Evolutionary conservation across 2,113 vertebrate genomes (phyloP).

Genomic region (Heterocephalus glaber): DNA sequence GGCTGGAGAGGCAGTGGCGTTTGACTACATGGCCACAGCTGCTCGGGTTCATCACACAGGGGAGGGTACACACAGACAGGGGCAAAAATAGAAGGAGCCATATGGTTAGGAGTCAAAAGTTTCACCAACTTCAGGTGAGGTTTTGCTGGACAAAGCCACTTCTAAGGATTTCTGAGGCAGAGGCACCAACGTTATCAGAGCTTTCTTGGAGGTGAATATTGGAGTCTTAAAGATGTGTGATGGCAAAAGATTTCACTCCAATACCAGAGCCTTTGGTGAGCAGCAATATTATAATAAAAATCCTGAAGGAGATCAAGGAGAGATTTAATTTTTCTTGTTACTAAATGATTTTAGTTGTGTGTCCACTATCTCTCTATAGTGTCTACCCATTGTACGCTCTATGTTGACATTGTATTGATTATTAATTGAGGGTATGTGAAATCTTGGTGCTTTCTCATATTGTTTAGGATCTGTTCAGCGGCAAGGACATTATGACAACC

Average conservation of each 20-base stretch:
- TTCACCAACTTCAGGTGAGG: background rate
- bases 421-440: background rate
- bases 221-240: background rate
- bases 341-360: background rate
- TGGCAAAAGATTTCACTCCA: background rate
- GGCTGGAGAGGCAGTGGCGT: background rate
- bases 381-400: background rate
- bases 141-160: background rate
- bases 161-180: background rate
- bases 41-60: background rate
- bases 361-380: background rate
- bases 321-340: constrained; percentile 16
- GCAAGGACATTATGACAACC: background rate
- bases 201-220: background rate
- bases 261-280: constrained; percentile 1
- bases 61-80: background rate
- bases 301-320: background rate
- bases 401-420: background rate
- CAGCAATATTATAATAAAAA: background rate
- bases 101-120: background rate
- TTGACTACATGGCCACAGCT: background rate
- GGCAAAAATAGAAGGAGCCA: background rate
- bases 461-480: background rate
- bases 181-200: background rate
- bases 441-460: background rate